Evolutionary conservation across 2,888 invertebrate species (phyloP).

Genomic region (Euclidia mi): DNA sequence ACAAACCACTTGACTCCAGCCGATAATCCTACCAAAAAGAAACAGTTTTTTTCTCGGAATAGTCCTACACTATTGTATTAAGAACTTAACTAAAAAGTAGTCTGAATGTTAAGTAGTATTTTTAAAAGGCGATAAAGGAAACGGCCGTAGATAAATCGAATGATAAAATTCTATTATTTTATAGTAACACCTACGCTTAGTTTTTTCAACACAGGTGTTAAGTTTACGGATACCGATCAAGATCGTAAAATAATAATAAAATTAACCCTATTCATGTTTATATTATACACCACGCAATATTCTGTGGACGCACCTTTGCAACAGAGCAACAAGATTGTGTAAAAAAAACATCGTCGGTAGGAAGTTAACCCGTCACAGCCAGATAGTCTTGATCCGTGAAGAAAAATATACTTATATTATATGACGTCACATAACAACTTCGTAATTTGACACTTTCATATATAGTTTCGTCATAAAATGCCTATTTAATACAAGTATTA

Average conservation of each 20-base stretch:
- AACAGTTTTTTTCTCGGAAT: too few relatives aligned
- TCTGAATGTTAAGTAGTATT: background rate
- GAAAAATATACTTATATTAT: conserved; percentile 47
- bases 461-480: conserved; percentile 27
- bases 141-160: background rate
- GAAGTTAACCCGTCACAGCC: conserved; percentile 83
- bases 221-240: conserved; percentile 7
- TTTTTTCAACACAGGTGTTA: conserved; percentile 2
- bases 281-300: conserved; percentile 36
- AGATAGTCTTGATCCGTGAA: conserved; percentile 75
- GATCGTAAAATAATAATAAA: conserved; percentile 15
- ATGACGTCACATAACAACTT: conserved; percentile 46
- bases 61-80: too few relatives aligned
- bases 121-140: conserved; percentile 6
- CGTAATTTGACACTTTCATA: conserved; percentile 37
- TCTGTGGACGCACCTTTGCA: conserved; percentile 77
- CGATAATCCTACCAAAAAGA: conserved; percentile 2
- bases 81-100: too few relatives aligned
- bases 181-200: conserved; percentile 2
- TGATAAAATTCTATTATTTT: conserved; percentile 7
- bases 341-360: conserved; percentile 89
- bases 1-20: conserved; percentile 26
- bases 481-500: conserved; percentile 43
- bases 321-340: conserved; percentile 88
- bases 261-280: conserved; percentile 10